A percentile compares a stretch with the other conserved stretches of the same genome.
phyloP scores from a whole-genome alignment of 2,797 vertebrate genomes.

The Xenops minutus region DNA sequence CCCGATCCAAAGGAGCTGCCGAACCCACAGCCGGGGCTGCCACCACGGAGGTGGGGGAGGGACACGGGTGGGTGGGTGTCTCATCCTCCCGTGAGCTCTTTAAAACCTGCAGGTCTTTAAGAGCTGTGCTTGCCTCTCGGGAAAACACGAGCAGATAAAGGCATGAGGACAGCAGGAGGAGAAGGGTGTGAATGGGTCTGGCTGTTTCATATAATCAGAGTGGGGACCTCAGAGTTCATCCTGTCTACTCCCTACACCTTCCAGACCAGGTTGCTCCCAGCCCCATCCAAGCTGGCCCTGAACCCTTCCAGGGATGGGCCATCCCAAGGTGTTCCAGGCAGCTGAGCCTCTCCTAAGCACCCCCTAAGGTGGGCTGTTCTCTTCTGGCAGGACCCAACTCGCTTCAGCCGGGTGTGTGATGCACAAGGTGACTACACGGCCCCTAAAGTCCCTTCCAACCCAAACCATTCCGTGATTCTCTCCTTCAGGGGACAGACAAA shows the following conservation, averaged over 20 bases:
- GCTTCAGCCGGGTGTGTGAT: neutral
- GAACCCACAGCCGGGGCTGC: no score
- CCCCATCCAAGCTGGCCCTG: neutral
- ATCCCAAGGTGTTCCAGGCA: neutral
- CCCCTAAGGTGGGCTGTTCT: neutral
- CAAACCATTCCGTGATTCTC: neutral
- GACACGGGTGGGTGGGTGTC: neutral
- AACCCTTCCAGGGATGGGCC: neutral
- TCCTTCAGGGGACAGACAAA: neutral
- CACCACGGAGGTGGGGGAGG: neutral
- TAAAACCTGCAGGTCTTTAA: neutral
- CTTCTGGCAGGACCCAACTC: neutral
- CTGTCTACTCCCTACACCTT: neutral
- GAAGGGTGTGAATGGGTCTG: neutral
- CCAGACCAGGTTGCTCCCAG: neutral
- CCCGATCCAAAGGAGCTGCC: neutral
- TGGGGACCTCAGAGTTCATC: neutral
- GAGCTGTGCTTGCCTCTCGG: rapidly evolving
- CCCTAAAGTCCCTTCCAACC: neutral
- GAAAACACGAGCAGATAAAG: rapidly evolving
- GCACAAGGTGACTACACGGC: neutral
- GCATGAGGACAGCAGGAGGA: rapidly evolving
- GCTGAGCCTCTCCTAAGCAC: neutral
- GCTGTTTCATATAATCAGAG: rapidly evolving
- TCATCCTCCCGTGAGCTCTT: neutral